These are phyloP conservation scores for Gibbula magus DNA, from an alignment of 2,888 invertebrate genomes.

Conservation along the genomic window DNA sequence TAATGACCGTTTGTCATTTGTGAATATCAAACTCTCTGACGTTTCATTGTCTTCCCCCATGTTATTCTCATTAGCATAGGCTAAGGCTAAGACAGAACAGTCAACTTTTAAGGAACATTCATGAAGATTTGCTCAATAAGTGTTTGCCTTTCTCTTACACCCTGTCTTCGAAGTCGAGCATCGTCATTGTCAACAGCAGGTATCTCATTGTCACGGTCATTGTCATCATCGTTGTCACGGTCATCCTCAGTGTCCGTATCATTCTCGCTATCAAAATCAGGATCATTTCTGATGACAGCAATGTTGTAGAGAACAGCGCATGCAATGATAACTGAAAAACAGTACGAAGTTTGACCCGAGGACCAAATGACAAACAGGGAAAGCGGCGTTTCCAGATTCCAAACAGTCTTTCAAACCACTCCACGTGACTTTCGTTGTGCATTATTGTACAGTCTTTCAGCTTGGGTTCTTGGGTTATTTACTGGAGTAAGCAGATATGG, in stretches of 20 bases:
- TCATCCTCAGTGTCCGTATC: conserved; percentile 13
- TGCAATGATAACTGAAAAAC: background rate
- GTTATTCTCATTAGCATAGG: too few species aligned
- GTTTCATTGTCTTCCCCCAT: too few species aligned
- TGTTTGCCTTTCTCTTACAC: too few species aligned
- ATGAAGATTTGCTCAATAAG: too few species aligned
- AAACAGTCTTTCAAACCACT: background rate
- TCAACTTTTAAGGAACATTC: too few species aligned
- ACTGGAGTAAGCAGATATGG: background rate
- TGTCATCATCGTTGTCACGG: background rate
- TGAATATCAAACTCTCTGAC: too few species aligned
- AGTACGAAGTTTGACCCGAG: background rate
- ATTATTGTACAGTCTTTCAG: background rate
- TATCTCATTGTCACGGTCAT: too few species aligned
- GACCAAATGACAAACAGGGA: background rate
- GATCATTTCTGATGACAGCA: background rate
- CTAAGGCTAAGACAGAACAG: too few species aligned
- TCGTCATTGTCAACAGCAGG: too few species aligned
- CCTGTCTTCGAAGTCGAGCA: too few species aligned
- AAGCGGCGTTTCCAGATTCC: background rate
- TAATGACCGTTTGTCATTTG: too few species aligned
- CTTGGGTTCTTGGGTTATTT: background rate
- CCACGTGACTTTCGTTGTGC: background rate
- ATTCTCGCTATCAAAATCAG: conserved; percentile 1
- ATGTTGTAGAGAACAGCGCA: background rate